Evolutionary conservation across 2,797 vertebrate genomes (phyloP).

Genomic region (Lepilemur septentrionalis): DNA sequence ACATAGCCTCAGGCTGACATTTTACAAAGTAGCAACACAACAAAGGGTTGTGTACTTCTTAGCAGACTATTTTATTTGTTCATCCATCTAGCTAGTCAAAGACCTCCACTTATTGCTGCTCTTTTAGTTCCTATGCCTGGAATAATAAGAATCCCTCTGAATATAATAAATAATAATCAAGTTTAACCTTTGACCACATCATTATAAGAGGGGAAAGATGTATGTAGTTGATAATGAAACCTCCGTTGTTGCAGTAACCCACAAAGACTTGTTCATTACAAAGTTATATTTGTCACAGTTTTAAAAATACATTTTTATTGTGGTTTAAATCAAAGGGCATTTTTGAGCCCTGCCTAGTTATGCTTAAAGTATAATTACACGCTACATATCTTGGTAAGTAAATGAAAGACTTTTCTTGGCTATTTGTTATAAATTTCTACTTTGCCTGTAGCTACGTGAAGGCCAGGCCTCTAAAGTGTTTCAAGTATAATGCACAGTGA

Average conservation of each 20-base stretch:
- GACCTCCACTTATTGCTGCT: constrained; percentile 25
- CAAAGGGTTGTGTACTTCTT: constrained; percentile 12
- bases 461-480: constrained; percentile 85
- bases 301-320: constrained; percentile 78
- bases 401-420: constrained; percentile 85
- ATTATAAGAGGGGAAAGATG: constrained; percentile 59
- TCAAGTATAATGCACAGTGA: constrained; percentile 85
- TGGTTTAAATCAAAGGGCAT: constrained; percentile 82
- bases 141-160: constrained; percentile 60
- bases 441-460: constrained; percentile 84
- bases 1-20: constrained; percentile 74
- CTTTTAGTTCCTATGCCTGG: constrained; percentile 59
- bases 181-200: constrained; percentile 73
- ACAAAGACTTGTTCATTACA: constrained; percentile 69
- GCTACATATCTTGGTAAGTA: constrained; percentile 83
- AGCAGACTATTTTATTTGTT: constrained; percentile 72
- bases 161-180: constrained; percentile 72
- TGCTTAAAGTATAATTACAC: constrained; percentile 85
- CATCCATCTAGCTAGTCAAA: constrained; percentile 65
- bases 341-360: constrained; percentile 79
- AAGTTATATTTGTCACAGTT: constrained; percentile 68
- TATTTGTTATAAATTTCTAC: constrained; percentile 86
- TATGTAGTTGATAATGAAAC: constrained; percentile 50
- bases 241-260: constrained; percentile 49
- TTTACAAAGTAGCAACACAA: constrained; percentile 68